These are phyloP conservation scores for Yponomeuta cagnagella DNA, from an alignment of 2,888 invertebrate genomes.

Conservation along the genomic window DNA sequence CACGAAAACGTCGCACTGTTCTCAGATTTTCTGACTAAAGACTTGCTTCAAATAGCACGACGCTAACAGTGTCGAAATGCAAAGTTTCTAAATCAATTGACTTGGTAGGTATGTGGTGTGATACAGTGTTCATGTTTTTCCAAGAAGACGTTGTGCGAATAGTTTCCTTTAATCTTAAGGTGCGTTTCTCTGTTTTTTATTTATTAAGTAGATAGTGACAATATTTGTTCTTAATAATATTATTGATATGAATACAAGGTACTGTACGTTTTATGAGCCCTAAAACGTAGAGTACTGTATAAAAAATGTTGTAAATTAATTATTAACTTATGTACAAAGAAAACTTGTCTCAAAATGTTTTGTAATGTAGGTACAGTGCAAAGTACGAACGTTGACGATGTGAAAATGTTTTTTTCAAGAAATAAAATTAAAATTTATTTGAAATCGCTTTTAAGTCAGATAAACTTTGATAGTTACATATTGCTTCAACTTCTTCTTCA, in stretches of 20 bases:
- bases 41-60: conserved; percentile 68
- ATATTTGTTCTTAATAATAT: background rate
- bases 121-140: conserved; percentile 17
- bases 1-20: conserved; percentile 72
- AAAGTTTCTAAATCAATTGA: conserved; percentile 52
- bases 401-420: conserved; percentile 5
- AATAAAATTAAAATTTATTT: conserved; percentile 2
- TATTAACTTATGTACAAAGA: background rate
- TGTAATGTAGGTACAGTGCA: background rate
- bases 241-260: conserved; percentile 20
- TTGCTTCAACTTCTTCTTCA: no score
- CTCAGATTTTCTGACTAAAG: conserved; percentile 74
- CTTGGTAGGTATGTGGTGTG: conserved; percentile 25
- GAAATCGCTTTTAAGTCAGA: background rate
- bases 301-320: conserved; percentile 22
- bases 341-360: background rate
- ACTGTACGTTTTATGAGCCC: conserved; percentile 69
- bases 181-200: background rate
- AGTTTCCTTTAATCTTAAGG: background rate
- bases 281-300: conserved; percentile 56
- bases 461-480: no score
- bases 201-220: background rate
- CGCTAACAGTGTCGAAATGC: conserved; percentile 50
- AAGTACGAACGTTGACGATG: background rate
- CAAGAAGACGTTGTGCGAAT: background rate